Conservation (phyloP, 2,113 vertebrate species). For the Malaclemys terrapin region DNA sequence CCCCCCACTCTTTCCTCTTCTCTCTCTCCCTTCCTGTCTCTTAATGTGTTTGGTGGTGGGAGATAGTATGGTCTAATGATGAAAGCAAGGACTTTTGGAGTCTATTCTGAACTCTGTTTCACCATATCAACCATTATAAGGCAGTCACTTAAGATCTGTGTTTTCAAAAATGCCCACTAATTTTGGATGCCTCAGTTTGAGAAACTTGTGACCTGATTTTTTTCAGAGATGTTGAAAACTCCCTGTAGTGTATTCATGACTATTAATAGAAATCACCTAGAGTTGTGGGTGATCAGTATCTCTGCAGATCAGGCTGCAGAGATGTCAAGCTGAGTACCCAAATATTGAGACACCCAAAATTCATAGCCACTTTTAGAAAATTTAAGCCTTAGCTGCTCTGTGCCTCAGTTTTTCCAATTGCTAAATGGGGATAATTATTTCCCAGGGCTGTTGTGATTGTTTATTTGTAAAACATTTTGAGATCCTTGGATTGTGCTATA, state of each 20-base stretch:
- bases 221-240: neutral
- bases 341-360: neutral
- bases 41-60: neutral
- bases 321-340: neutral
- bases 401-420: neutral
- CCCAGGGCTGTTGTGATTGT: conserved; percentile 9
- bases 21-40: neutral
- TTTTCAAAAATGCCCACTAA: conserved; percentile 1
- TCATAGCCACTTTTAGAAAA: neutral
- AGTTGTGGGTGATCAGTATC: neutral
- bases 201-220: neutral
- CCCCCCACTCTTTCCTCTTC: neutral
- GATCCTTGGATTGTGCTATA: neutral
- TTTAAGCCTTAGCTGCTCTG: neutral
- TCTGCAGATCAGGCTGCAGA: neutral
- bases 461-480: neutral
- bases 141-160: conserved; percentile 9
- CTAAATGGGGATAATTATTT: neutral
- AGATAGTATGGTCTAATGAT: neutral
- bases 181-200: neutral
- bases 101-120: neutral
- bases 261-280: neutral
- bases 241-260: neutral
- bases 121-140: neutral
- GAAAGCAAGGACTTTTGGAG: neutral